These are phyloP conservation scores for Neomicropteryx cornuta DNA, from an alignment of 1,140 invertebrate genomes.

Conservation along the genomic window DNA sequence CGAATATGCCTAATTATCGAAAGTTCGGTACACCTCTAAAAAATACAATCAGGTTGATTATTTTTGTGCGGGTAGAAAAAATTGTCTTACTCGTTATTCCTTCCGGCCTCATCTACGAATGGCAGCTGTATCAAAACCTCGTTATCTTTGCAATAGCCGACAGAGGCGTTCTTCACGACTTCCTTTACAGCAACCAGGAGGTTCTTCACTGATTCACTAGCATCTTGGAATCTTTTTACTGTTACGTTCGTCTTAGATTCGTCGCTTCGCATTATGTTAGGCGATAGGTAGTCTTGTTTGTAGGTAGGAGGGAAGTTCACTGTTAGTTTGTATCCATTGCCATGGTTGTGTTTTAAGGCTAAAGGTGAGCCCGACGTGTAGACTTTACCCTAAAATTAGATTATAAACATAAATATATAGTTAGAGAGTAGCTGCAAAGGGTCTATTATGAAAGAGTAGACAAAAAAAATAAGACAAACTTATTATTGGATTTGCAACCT, in stretches of 20 bases:
- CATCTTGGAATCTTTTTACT: no score
- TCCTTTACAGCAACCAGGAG: slow-evolving; percentile 29
- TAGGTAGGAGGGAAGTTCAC: slow-evolving; percentile 34
- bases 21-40: no score
- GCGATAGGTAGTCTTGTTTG: neutral
- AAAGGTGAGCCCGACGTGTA: slow-evolving; percentile 49
- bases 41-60: no score
- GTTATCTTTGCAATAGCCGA: slow-evolving; percentile 26
- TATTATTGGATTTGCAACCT: no score
- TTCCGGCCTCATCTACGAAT: slow-evolving; percentile 36
- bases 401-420: slow-evolving; percentile 2
- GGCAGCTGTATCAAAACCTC: slow-evolving; percentile 39
- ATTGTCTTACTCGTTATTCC: slow-evolving; percentile 38
- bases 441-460: no score
- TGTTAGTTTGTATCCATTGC: slow-evolving; percentile 62
- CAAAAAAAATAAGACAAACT: neutral
- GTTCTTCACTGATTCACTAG: slow-evolving; percentile 28
- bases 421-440: no score
- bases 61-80: neutral
- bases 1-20: no score
- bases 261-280: neutral
- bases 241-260: neutral
- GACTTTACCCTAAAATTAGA: slow-evolving; percentile 43
- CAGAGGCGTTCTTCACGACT: slow-evolving; percentile 33
- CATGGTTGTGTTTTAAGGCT: slow-evolving; percentile 63